These are phyloP conservation scores for Pterophyllum scalare DNA, from an alignment of 2,113 vertebrate genomes.

Conservation along the genomic window DNA sequence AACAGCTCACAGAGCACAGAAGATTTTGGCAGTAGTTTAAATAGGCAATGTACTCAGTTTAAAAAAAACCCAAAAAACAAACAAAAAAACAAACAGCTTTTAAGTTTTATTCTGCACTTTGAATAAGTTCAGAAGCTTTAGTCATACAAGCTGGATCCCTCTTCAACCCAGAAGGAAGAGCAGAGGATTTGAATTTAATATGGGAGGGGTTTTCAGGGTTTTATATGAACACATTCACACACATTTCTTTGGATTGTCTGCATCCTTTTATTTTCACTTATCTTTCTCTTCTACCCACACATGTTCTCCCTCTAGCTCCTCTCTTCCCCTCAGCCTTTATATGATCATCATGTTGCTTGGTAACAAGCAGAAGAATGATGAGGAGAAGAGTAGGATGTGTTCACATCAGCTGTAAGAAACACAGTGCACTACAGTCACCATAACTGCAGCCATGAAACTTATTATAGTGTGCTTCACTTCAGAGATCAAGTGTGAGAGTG, in stretches of 20 bases:
- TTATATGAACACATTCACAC: conserved; percentile 20
- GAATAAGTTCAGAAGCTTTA: not conserved
- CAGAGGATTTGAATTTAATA: not conserved
- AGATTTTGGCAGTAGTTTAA: not conserved
- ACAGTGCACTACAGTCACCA: not conserved
- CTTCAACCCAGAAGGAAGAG: not conserved
- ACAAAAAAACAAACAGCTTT: not conserved
- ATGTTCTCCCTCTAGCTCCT: conserved; percentile 61
- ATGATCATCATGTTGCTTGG: conserved; percentile 78
- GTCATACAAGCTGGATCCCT: not conserved
- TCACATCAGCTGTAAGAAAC: conserved; percentile 56
- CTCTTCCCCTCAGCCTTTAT: conserved; percentile 60
- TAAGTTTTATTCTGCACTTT: not conserved
- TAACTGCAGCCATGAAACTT: not conserved
- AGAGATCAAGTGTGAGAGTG: not conserved
- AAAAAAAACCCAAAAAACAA: too few species aligned
- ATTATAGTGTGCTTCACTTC: not conserved
- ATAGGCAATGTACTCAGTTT: not conserved
- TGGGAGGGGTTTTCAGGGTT: not conserved
- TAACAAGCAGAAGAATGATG: conserved; percentile 75
- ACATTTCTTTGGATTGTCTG: conserved; percentile 43
- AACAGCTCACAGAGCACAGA: not conserved
- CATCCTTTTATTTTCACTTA: conserved; percentile 58
- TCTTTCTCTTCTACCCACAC: conserved; percentile 73
- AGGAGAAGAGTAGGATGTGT: conserved; percentile 69